phyloP scores from a whole-genome alignment of 2,888 invertebrate genomes.

The Drosophila neotestacea region DNA sequence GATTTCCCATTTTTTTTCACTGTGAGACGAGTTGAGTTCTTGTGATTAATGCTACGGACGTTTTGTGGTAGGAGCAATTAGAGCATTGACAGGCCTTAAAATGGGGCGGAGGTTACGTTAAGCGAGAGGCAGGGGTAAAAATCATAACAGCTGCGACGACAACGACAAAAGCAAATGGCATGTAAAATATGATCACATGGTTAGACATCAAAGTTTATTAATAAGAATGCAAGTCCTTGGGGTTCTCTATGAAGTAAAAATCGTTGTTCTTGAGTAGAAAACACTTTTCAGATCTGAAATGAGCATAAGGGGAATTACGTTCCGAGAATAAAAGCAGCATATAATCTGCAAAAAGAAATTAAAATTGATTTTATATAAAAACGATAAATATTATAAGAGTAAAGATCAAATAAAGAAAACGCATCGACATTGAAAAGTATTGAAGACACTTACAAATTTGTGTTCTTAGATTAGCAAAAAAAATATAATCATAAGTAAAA shows the following conservation, averaged over 20 bases:
- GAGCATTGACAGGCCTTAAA: constrained; percentile 76
- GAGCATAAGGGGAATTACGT: neutral
- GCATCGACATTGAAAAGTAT: too few relatives aligned
- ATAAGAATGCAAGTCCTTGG: constrained; percentile 15
- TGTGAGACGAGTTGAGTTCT: constrained; percentile 65
- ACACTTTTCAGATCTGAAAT: neutral
- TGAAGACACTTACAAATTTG: too few relatives aligned
- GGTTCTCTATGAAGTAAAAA: constrained; percentile 5
- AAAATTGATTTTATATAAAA: neutral
- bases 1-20: constrained; percentile 59
- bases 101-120: constrained; percentile 9
- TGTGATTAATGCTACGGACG: constrained; percentile 72
- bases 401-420: too few relatives aligned
- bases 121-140: constrained; percentile 16
- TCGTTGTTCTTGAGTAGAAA: constrained; percentile 1
- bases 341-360: neutral
- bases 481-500: neutral
- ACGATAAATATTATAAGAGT: too few relatives aligned
- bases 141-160: constrained; percentile 67
- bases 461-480: too few relatives aligned
- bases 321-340: neutral
- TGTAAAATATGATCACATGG: constrained; percentile 78
- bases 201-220: constrained; percentile 49
- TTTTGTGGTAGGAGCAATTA: constrained; percentile 78
- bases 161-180: constrained; percentile 70